Conservation (phyloP, 2,113 vertebrate genomes). For the Puma concolor region DNA sequence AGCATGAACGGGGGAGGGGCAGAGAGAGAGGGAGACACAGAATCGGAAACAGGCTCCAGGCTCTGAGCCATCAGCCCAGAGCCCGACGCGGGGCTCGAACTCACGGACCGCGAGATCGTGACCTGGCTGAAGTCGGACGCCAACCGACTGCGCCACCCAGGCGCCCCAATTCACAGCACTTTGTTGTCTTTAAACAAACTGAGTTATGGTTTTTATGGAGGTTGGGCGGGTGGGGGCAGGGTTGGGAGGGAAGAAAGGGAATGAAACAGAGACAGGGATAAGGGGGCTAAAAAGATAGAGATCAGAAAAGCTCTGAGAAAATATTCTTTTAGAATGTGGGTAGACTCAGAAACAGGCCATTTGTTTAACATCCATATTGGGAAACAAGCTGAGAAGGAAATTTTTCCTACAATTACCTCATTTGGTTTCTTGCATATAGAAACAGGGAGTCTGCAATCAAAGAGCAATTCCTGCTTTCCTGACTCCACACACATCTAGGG, state of each 20-base stretch:
- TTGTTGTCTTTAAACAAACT: constrained; percentile 28
- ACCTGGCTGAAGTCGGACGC: no score
- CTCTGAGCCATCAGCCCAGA: no score
- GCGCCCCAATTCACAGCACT: neutral
- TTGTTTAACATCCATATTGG: neutral
- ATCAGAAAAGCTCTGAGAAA: neutral
- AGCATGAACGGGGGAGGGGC: no score
- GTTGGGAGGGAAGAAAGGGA: neutral
- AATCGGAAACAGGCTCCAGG: no score
- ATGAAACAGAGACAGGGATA: neutral
- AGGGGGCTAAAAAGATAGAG: neutral
- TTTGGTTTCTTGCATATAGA: neutral
- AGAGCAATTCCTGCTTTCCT: neutral
- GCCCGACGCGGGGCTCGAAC: no score
- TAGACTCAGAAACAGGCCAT: neutral
- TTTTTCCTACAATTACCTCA: neutral
- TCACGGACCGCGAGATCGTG: no score
- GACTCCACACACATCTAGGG: neutral
- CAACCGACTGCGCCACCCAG: no score
- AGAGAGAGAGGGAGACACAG: no score
- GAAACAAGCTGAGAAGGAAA: neutral
- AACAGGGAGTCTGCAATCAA: neutral
- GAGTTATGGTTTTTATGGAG: neutral
- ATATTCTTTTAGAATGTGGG: neutral
- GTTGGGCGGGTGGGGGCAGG: neutral